Percentiles rank a stretch among this genome's conserved stretches.
These are phyloP conservation scores for Tadarida brasiliensis DNA, from an alignment of 2,797 vertebrate species.

Conservation along the genomic window DNA sequence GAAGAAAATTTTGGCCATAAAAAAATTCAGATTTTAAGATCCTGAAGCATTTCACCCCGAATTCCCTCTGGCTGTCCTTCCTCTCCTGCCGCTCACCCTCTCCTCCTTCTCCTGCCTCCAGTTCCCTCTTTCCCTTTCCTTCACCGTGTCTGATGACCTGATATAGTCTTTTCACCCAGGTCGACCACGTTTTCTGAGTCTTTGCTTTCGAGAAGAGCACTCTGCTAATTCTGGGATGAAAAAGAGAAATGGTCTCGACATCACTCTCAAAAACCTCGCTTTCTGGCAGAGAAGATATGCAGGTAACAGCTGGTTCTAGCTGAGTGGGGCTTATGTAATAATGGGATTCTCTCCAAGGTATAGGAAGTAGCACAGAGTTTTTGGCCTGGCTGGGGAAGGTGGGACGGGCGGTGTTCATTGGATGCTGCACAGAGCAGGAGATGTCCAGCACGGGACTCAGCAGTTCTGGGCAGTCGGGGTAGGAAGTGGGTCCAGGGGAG, in stretches of 20 bases:
- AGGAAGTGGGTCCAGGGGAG: neutral
- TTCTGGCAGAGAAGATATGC: neutral
- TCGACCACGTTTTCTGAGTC: neutral
- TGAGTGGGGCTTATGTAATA: neutral
- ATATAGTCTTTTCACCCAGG: neutral
- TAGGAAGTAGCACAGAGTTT: neutral
- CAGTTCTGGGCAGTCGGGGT: neutral
- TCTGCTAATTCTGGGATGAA: neutral
- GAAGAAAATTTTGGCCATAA: neutral
- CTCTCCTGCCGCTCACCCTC: fast-evolving
- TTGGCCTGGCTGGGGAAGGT: neutral
- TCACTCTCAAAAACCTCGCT: neutral
- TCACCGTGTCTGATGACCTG: neutral
- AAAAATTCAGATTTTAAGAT: neutral
- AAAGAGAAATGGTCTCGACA: neutral
- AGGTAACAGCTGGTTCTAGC: neutral
- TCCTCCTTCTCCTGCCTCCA: neutral
- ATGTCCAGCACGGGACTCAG: neutral
- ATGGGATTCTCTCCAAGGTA: neutral
- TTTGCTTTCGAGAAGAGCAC: neutral
- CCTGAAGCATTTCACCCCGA: fast-evolving
- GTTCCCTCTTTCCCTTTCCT: neutral
- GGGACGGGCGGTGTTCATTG: neutral
- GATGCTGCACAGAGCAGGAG: neutral
- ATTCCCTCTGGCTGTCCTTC: fast-evolving